Evolutionary conservation across 2,888 invertebrate species (phyloP).

Genomic region (Nemurella pictetii): DNA sequence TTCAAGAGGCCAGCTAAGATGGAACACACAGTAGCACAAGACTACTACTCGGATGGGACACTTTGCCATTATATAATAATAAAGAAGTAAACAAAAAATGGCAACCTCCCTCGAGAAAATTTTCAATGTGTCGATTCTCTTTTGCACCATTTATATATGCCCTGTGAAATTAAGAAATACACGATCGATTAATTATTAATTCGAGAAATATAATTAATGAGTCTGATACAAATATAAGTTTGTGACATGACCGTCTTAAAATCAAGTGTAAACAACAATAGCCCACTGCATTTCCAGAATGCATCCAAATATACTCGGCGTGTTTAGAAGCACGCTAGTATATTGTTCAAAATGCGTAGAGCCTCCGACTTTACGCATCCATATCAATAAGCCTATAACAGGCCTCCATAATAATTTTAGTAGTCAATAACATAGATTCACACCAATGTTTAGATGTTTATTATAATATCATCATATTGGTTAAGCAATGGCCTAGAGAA

Average conservation of each 20-base stretch:
- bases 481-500: no score
- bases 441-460: neutral
- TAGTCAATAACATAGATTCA: conserved; percentile 15
- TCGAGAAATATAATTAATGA: conserved; percentile 31
- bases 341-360: conserved; percentile 5
- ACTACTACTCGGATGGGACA: neutral
- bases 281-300: conserved; percentile 7
- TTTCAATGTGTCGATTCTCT: neutral
- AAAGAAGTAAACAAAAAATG: conserved; percentile 7
- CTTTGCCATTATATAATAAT: neutral
- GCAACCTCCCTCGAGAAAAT: neutral
- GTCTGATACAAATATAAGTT: conserved; percentile 31
- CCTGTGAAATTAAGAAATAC: neutral
- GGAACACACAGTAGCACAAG: no score
- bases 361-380: neutral
- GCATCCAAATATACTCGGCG: neutral
- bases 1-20: no score
- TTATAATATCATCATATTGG: neutral
- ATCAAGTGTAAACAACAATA: conserved; percentile 17
- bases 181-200: conserved; percentile 27
- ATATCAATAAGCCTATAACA: conserved; percentile 22
- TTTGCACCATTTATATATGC: neutral
- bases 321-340: neutral
- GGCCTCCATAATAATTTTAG: conserved; percentile 26
- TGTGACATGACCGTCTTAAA: conserved; percentile 11